Base-by-base conservation (phyloP, 2,888 invertebrate species). In the Hyles lineata region DNA sequence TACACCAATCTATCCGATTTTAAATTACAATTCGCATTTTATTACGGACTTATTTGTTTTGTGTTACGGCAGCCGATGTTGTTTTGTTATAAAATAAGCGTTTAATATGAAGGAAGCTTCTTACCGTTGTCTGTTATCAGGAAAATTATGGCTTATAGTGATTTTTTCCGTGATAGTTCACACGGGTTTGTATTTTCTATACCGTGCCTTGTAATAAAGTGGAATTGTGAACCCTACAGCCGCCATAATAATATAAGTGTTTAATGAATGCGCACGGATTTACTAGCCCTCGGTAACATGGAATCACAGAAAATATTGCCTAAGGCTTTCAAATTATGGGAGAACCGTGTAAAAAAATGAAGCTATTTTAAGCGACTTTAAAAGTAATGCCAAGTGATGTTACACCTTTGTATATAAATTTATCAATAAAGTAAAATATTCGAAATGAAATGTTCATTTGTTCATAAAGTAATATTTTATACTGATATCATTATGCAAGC, bases 251-350 rank as follows among this genome's bases (percentile, higher is more conserved):
- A 83, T 77, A 79, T 72, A 71, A 69, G 75, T 76, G 75, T 75
- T 76, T 87, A 86, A 89, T 87, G 82, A 89, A 82, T 82, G 84
- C 84, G 80, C 82, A 83, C 76, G 78, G 80, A 83, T 83, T 84
- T 80, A 78, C 79, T 77, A 77, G 82, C 77, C 79, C 76, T 76
- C 75, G 75, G 78, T 82, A 81, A 82, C 80, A 77, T 74, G 79
- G 79, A 85, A 83, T 80, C 79, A 84, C 78, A 81, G 80, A 83
- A 81, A 82, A 82, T 82, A 77, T 81, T 71, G 84, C 90, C 83
- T 73, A 78, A 80, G 88, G 89, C 88, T 77, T 74, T 80, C 75
- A 80, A 84, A 88, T 89, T 86, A 87, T 76, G 78, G 80, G 80
- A 15, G 63, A 78, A 84, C 79, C 75, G 74, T 76, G 78, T 82